These are phyloP conservation scores for Lagopus leucura DNA, from an alignment of 2,113 vertebrate species.

Conservation along the genomic window DNA sequence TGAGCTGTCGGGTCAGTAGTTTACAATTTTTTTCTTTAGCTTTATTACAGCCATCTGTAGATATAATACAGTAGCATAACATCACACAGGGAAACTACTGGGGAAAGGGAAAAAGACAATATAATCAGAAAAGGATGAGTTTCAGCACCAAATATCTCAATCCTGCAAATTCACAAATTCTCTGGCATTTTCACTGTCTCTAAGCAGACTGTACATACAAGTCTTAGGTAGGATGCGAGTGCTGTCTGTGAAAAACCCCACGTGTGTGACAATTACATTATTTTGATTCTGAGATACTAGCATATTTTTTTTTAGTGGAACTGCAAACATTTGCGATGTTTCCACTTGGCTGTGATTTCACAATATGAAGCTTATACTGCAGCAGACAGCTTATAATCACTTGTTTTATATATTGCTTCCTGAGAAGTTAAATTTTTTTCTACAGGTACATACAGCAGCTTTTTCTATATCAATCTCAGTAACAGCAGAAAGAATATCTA, in stretches of 20 bases:
- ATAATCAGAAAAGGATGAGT: background rate
- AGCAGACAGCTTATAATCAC: background rate
- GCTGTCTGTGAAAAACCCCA: background rate
- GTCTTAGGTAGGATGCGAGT: background rate
- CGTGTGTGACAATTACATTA: background rate
- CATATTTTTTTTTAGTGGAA: background rate
- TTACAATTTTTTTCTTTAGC: background rate
- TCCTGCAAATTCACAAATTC: background rate
- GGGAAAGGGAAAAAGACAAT: background rate
- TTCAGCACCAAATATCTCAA: background rate
- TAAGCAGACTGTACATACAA: background rate
- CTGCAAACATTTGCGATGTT: background rate
- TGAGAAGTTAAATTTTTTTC: background rate
- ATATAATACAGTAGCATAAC: background rate
- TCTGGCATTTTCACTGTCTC: background rate
- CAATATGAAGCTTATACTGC: background rate
- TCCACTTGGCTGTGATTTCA: background rate
- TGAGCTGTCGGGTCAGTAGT: background rate
- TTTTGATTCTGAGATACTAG: background rate
- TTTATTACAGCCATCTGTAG: slow-evolving; percentile 21
- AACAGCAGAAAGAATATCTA: background rate
- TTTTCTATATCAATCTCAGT: background rate
- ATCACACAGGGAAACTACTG: background rate
- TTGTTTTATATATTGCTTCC: background rate
- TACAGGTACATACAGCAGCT: background rate